Percentiles rank a stretch among this genome's conserved stretches.
phyloP scores from a whole-genome alignment of 1,140 invertebrate species.

The Drosophila asahinai region DNA sequence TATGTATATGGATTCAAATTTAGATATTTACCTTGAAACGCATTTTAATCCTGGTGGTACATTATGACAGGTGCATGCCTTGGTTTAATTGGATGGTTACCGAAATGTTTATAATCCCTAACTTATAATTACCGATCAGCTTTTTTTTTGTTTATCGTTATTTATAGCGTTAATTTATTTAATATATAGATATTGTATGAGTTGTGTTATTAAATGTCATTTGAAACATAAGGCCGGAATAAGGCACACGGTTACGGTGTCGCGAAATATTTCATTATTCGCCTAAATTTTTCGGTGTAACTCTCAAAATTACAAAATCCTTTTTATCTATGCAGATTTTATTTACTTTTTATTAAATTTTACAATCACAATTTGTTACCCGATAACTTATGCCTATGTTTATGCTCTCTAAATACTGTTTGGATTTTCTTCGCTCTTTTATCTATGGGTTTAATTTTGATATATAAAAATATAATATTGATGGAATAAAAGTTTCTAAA shows the following conservation, averaged over 20 bases:
- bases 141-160: neutral
- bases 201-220: constrained; percentile 59
- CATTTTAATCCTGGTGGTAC: neutral
- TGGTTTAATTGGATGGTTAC: neutral
- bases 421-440: constrained; percentile 2
- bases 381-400: constrained; percentile 32
- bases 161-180: neutral
- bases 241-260: constrained; percentile 75
- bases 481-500: neutral
- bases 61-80: neutral
- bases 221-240: constrained; percentile 78
- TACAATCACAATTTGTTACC: constrained; percentile 71
- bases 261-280: constrained; percentile 40
- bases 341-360: constrained; percentile 43
- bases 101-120: neutral
- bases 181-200: constrained; percentile 21
- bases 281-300: constrained; percentile 29
- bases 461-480: constrained; percentile 47
- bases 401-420: constrained; percentile 50
- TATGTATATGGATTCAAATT: neutral
- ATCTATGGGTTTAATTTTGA: neutral
- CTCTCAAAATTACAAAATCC: constrained; percentile 17
- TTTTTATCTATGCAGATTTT: constrained; percentile 18
- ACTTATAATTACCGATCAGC: neutral
- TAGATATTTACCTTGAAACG: constrained; percentile 9